phyloP scores from a whole-genome alignment of 2,113 vertebrate genomes.

The Gobius niger region DNA sequence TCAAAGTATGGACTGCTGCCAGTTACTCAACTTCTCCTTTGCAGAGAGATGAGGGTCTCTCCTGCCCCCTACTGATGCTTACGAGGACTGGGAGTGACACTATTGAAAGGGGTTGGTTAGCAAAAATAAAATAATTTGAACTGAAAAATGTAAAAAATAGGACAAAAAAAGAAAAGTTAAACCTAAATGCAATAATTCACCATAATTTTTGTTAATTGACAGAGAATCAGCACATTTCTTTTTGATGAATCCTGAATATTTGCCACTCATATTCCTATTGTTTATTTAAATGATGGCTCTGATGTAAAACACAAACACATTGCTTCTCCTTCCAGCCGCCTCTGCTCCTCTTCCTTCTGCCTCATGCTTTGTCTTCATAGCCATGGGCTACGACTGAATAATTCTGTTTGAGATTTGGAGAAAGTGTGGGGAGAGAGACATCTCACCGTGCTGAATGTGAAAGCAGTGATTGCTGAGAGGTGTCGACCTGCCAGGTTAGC shows the following conservation, averaged over 20 bases:
- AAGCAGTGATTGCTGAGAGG: slow-evolving; percentile 52
- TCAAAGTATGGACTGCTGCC: slow-evolving; percentile 20
- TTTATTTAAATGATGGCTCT: slow-evolving; percentile 48
- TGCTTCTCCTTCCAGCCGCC: slow-evolving; percentile 3
- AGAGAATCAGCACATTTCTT: slow-evolving; percentile 9
- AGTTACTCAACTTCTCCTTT: slow-evolving; percentile 21
- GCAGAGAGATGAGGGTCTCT: slow-evolving; percentile 51
- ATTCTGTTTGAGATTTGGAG: slow-evolving; percentile 73
- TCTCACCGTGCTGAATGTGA: slow-evolving; percentile 58
- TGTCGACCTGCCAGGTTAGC: slow-evolving; percentile 46
- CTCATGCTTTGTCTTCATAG: slow-evolving; percentile 62
- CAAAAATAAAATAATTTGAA: not conserved
- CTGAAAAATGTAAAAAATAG: not conserved
- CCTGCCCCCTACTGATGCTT: slow-evolving; percentile 60
- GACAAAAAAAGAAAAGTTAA: too few species aligned
- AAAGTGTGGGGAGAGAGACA: slow-evolving; percentile 55
- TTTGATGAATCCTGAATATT: slow-evolving; percentile 29
- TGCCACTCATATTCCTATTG: slow-evolving; percentile 16
- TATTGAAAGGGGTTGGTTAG: not conserved
- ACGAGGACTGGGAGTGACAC: slow-evolving; percentile 13
- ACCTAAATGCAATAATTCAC: too few species aligned
- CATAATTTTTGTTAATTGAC: not conserved
- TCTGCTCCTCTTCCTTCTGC: slow-evolving; percentile 30
- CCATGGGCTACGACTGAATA: slow-evolving; percentile 65
- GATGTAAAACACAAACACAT: slow-evolving; percentile 27